These are phyloP conservation scores for Onychostruthus taczanowskii DNA, from an alignment of 2,113 vertebrate genomes.

Conservation along the genomic window DNA sequence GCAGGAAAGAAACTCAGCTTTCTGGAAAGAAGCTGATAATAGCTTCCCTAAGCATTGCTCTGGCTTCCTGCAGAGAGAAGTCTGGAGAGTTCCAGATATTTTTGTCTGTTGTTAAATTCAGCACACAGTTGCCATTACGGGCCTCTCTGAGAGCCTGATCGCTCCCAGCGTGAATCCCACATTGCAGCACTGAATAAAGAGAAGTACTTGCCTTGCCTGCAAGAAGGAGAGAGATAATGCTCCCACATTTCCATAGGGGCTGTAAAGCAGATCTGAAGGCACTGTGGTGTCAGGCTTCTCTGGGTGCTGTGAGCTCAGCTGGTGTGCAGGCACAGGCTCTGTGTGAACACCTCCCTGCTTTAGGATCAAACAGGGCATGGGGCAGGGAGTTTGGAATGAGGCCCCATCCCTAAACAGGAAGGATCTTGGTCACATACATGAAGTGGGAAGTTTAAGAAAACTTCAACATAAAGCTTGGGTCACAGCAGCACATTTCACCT, in stretches of 20 bases:
- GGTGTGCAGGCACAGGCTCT: neutral
- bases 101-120: conserved; percentile 50
- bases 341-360: neutral
- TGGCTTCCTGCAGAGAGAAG: conserved; percentile 27
- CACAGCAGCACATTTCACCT: neutral
- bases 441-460: neutral
- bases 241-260: neutral
- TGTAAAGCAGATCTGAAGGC: conserved; percentile 6
- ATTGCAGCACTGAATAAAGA: neutral
- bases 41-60: neutral
- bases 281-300: neutral
- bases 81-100: conserved; percentile 50
- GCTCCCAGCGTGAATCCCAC: neutral
- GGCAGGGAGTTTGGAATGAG: neutral
- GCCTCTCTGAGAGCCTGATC: neutral
- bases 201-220: neutral
- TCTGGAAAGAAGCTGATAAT: conserved; percentile 3
- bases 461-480: neutral
- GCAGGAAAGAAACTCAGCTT: neutral
- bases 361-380: accelerated
- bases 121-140: neutral
- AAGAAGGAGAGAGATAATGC: neutral
- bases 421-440: neutral
- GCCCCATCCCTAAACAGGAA: neutral
- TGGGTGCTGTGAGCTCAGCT: neutral